These are phyloP conservation scores for Chrysocyon brachyurus DNA, from an alignment of 2,797 vertebrate genomes.

Conservation along the genomic window DNA sequence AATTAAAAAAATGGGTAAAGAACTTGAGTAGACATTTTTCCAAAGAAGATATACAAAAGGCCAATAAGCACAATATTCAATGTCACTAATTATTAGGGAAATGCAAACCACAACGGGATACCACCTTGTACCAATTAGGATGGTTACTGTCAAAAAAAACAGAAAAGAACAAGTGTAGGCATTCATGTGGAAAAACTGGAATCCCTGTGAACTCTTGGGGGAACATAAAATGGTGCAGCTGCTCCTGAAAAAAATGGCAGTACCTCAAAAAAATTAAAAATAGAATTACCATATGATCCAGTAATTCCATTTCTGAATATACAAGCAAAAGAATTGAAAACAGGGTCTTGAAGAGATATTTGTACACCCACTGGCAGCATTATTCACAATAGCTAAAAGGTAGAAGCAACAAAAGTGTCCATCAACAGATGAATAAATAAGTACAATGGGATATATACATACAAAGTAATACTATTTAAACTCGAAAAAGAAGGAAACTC, in stretches of 20 bases:
- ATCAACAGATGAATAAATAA: not conserved
- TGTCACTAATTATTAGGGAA: not conserved
- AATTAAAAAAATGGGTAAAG: not conserved
- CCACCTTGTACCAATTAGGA: not conserved
- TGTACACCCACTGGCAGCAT: not conserved
- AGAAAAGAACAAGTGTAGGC: not conserved
- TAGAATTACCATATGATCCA: not conserved
- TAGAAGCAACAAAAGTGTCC: not conserved
- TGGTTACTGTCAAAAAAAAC: not conserved
- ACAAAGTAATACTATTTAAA: not conserved
- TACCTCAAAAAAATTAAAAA: conserved; percentile 12
- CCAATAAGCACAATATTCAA: not conserved
- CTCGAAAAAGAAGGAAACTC: not conserved
- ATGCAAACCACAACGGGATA: not conserved
- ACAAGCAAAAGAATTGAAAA: not conserved
- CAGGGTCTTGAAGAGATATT: not conserved
- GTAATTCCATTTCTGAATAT: not conserved
- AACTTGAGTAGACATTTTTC: not conserved
- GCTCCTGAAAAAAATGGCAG: not conserved
- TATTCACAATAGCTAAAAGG: not conserved
- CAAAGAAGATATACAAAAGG: not conserved
- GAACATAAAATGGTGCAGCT: not conserved
- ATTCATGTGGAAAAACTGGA: not conserved
- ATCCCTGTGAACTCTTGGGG: not conserved
- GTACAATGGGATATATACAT: not conserved